These are phyloP conservation scores for Pluvialis apricaria DNA, from an alignment of 2,113 vertebrate species.

Conservation along the genomic window DNA sequence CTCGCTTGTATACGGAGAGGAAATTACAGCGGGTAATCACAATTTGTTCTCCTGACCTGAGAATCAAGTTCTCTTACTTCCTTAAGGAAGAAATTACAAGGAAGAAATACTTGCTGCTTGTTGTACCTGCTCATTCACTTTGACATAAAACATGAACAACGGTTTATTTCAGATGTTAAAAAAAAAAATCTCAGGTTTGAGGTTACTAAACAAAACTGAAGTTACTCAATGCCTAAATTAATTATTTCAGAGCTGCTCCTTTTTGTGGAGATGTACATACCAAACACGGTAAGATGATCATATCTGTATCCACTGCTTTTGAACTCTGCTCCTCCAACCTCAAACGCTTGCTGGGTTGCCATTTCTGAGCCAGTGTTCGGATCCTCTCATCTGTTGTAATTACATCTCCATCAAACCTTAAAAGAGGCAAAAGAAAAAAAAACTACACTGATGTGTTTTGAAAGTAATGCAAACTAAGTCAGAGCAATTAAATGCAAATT, in stretches of 20 bases:
- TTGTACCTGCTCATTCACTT: background rate
- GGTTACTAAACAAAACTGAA: background rate
- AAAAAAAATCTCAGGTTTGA: background rate
- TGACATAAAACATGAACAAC: background rate
- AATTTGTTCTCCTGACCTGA: background rate
- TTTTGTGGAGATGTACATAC: slow-evolving; percentile 64
- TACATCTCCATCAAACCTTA: slow-evolving; percentile 91
- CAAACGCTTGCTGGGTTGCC: slow-evolving; percentile 85
- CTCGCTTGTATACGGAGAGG: background rate
- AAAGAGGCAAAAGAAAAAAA: background rate
- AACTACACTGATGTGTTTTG: background rate
- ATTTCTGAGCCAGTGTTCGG: slow-evolving; percentile 88
- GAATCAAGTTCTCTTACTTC: background rate
- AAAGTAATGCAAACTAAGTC: background rate
- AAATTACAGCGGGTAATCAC: background rate
- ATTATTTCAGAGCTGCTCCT: background rate
- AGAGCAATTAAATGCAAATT: background rate
- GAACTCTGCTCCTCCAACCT: slow-evolving; percentile 85
- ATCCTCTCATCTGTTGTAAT: slow-evolving; percentile 92
- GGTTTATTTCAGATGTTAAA: background rate
- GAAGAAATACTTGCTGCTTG: background rate
- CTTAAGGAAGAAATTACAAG: background rate
- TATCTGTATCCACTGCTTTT: slow-evolving; percentile 93
- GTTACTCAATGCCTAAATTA: background rate
- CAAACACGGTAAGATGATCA: slow-evolving; percentile 90